Base-by-base conservation (phyloP, 1,140 invertebrate species). In the Eubasilissa regina region DNA sequence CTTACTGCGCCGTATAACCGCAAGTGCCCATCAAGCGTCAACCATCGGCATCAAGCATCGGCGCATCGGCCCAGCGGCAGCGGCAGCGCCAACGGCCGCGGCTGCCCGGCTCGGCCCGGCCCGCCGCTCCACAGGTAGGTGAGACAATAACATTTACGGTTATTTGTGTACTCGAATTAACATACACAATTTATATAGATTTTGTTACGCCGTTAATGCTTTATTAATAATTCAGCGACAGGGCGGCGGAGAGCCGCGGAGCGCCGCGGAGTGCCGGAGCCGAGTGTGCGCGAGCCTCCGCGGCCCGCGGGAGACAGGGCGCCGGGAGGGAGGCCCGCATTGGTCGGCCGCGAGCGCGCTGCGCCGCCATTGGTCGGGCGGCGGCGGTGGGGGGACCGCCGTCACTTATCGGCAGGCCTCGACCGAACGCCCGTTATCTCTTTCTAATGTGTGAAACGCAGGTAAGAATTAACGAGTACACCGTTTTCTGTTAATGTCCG, bases 371-470 rank as follows among this genome's bases (percentile, higher is more conserved):
- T 73, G 68, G 78, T 55, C 70, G 43, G 21, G 19, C 13, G 15
- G 25, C 78, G 17, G 48, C 21, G 11, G 53, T 9, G 12, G 86
- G 84, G 86, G 84, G 81, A 86, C 84, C 84, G 85, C 85, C 80
- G 87, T 86, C 86, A 86, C 87, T 87, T 86, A 85, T 86, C 85
- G 86, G 85, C 85, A 66, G 84, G 86, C 87, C 85, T 86, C 87
- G 86, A 87, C 86, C 84, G 85, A 88, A 88, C 86, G 87, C 85
- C 87, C 87, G 87, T 88, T 89, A 87, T 87, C 87, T 87, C 87
- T 87, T 87, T 89, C 87, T 87, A 85, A 88, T 87, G 86, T 85
- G 85, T 85, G 86, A 84, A 81, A 84, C 84, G 86, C 87, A 87
- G 87, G 87, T 88, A 86, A 84, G 85, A 86, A 86, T 86, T 87